These are phyloP conservation scores for Lumbricus terrestris DNA, from an alignment of 2,888 invertebrate genomes.

Conservation along the genomic window DNA sequence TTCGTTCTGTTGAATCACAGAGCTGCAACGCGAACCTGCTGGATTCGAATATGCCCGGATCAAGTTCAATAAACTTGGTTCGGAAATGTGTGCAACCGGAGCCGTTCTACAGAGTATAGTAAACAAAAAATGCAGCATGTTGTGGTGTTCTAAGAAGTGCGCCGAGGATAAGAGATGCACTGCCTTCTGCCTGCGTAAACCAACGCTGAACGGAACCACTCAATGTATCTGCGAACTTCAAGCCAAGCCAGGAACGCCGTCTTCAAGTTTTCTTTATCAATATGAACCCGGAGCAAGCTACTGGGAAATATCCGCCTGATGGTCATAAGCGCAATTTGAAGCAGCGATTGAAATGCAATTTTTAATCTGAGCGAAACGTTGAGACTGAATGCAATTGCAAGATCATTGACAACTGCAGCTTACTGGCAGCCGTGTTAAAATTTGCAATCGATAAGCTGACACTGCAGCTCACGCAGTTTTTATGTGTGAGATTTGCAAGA, in stretches of 20 bases:
- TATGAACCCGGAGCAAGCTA: not conserved
- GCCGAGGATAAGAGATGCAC: not conserved
- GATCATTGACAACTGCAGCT: too few relatives aligned
- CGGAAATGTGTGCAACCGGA: not conserved
- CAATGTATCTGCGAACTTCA: conserved; percentile 4
- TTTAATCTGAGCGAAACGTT: too few relatives aligned
- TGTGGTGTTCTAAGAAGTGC: not conserved
- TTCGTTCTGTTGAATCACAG: too few relatives aligned
- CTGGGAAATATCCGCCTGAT: not conserved
- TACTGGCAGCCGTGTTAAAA: too few relatives aligned
- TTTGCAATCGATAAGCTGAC: too few relatives aligned
- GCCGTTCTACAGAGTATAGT: not conserved
- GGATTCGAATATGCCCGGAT: too few relatives aligned
- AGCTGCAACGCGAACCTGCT: too few relatives aligned
- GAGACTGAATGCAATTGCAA: too few relatives aligned
- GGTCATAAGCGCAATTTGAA: too few relatives aligned
- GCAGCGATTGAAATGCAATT: too few relatives aligned
- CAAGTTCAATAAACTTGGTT: not conserved
- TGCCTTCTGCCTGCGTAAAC: not conserved
- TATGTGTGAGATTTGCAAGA: too few relatives aligned
- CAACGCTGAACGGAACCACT: not conserved
- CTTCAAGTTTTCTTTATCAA: not conserved
- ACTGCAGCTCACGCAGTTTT: too few relatives aligned
- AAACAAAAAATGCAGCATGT: not conserved
- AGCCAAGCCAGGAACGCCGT: conserved; percentile 5